A percentile compares a stretch with the other conserved stretches of the same genome.
Conservation (phyloP, 2,797 vertebrate species). For the Oceanodroma leucorhoa region DNA sequence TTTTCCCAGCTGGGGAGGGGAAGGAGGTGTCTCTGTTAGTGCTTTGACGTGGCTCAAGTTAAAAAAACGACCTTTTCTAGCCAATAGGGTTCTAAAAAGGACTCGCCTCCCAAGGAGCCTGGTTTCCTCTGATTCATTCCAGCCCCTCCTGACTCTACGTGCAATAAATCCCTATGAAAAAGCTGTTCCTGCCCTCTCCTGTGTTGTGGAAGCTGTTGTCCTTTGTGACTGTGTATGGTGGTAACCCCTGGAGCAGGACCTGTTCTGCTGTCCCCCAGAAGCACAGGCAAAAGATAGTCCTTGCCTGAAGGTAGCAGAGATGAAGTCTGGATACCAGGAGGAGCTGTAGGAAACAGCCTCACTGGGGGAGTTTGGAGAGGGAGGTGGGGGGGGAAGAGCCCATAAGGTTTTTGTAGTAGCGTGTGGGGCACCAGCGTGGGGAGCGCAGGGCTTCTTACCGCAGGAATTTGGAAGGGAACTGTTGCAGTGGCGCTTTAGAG, state of each 20-base stretch:
- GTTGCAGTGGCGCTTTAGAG: background rate
- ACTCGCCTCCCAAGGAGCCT: background rate
- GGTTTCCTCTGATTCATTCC: slow-evolving; percentile 41
- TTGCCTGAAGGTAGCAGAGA: background rate
- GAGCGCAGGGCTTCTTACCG: background rate
- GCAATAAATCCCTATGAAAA: background rate
- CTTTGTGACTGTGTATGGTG: background rate
- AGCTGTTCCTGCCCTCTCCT: background rate
- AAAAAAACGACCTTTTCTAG: background rate
- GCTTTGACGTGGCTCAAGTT: background rate
- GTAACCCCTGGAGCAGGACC: background rate
- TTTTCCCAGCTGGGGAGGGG: slow-evolving; percentile 36
- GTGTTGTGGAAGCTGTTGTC: background rate
- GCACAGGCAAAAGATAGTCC: background rate
- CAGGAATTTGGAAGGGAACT: slow-evolving; percentile 30
- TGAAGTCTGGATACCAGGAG: background rate
- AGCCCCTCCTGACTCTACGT: background rate
- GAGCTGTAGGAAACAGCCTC: background rate
- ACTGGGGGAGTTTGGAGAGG: background rate
- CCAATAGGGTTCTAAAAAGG: background rate
- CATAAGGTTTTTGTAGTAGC: background rate
- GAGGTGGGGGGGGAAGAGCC: background rate
- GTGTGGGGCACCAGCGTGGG: background rate
- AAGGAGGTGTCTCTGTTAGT: background rate
- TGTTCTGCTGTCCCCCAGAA: background rate